These are phyloP conservation scores for Leptinotarsa texana DNA, from an alignment of 1,140 invertebrate species.

Conservation along the genomic window DNA sequence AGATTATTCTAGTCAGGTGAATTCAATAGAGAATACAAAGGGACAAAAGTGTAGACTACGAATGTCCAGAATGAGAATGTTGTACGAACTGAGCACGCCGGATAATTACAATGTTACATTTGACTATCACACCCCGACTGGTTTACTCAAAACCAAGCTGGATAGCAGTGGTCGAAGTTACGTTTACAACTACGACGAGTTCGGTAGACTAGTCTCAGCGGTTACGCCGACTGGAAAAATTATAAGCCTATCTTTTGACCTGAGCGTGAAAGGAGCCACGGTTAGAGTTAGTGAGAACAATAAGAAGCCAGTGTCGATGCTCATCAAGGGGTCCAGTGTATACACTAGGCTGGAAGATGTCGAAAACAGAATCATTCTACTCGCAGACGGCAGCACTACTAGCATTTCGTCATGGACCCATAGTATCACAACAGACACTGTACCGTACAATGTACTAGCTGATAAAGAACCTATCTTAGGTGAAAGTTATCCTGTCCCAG, in stretches of 20 bases:
- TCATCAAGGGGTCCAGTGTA: constrained; percentile 86
- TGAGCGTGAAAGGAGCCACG: constrained; percentile 85
- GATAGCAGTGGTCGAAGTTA: constrained; percentile 90
- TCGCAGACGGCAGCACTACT: constrained; percentile 80
- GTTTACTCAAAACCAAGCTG: constrained; percentile 83
- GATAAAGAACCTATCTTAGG: constrained; percentile 82
- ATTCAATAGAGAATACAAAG: constrained; percentile 92
- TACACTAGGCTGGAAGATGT: constrained; percentile 78
- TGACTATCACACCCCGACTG: constrained; percentile 88
- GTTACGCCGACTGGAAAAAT: constrained; percentile 92
- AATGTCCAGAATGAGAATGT: constrained; percentile 86
- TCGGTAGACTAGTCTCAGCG: constrained; percentile 85
- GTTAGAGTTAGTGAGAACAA: constrained; percentile 84
- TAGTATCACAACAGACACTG: constrained; percentile 81
- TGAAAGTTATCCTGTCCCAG: constrained; percentile 88
- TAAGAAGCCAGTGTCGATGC: constrained; percentile 77
- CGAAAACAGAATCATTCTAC: constrained; percentile 76
- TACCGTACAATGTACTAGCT: constrained; percentile 80
- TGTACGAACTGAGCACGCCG: constrained; percentile 85
- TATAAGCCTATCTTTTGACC: constrained; percentile 81
- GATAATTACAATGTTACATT: constrained; percentile 92
- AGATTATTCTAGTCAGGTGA: constrained; percentile 86
- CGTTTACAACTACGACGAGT: constrained; percentile 94
- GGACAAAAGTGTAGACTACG: constrained; percentile 88
- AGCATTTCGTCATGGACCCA: constrained; percentile 82